phyloP scores from a whole-genome alignment of 2,113 vertebrate species.

The Drymodes brunneopygia region DNA sequence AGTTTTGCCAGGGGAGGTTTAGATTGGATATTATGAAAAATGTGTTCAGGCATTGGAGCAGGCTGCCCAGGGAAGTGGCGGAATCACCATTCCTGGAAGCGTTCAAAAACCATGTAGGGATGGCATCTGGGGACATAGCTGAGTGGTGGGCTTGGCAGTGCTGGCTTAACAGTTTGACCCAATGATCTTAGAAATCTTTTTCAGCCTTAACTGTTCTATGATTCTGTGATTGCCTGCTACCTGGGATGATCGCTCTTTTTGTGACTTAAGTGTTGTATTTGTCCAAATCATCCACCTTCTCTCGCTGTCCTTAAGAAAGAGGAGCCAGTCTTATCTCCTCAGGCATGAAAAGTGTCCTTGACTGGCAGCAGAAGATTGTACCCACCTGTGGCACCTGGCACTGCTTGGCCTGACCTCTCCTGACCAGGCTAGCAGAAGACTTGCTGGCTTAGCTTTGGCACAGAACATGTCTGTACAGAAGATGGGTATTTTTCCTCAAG shows the following conservation, averaged over 20 bases:
- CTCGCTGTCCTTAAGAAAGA: not conserved
- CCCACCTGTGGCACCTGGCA: not conserved
- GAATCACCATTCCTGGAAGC: not conserved
- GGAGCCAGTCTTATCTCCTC: not conserved
- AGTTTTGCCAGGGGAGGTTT: not conserved
- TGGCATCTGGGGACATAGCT: not conserved
- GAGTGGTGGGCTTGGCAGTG: not conserved
- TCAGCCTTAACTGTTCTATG: not conserved
- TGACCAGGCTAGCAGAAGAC: not conserved
- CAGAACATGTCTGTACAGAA: not conserved
- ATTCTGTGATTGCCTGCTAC: not conserved
- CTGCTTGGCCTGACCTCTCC: not conserved
- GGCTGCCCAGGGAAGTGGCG: not conserved
- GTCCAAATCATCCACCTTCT: not conserved
- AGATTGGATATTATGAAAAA: not conserved
- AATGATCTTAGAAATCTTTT: not conserved
- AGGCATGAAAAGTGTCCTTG: not conserved
- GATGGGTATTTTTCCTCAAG: not conserved
- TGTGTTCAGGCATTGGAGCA: not conserved
- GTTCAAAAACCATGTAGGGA: not conserved
- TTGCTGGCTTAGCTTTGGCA: not conserved
- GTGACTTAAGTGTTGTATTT: not conserved
- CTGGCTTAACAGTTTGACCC: not conserved
- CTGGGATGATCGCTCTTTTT: not conserved
- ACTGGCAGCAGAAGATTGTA: not conserved